Evolutionary conservation across 2,113 vertebrate genomes (phyloP).

Genomic region (Peromyscus polionotus): DNA sequence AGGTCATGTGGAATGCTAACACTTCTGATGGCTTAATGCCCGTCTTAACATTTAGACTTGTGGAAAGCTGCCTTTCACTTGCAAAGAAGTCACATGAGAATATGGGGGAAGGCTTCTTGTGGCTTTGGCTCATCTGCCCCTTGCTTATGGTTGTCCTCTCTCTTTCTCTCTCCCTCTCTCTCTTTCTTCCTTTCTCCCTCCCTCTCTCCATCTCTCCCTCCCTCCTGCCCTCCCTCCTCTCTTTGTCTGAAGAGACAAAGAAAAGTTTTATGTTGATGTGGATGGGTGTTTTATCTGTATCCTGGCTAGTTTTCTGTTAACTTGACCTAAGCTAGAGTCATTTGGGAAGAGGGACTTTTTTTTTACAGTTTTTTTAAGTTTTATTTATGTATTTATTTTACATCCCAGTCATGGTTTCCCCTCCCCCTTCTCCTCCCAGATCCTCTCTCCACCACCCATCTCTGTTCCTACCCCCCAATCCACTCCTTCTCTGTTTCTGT

Average conservation of each 20-base stretch:
- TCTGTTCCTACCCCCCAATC: neutral
- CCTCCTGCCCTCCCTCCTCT: too few relatives aligned
- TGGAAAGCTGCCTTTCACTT: neutral
- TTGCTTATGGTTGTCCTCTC: neutral
- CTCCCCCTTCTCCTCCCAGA: neutral
- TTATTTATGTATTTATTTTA: neutral
- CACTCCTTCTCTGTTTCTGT: neutral
- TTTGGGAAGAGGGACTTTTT: too few relatives aligned
- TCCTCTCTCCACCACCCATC: neutral
- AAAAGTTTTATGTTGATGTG: neutral
- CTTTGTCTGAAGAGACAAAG: neutral
- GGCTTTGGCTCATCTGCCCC: neutral
- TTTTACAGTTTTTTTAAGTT: neutral
- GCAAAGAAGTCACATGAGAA: neutral
- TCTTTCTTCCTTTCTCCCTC: too few relatives aligned
- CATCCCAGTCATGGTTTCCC: neutral
- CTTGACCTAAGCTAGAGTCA: neutral
- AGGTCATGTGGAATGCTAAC: neutral
- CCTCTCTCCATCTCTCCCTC: rapidly evolving
- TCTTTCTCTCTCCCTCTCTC: too few relatives aligned
- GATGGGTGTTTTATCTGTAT: neutral
- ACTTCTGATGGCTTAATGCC: neutral
- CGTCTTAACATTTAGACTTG: neutral
- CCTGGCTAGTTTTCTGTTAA: neutral
- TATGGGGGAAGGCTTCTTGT: neutral